These are phyloP conservation scores for Sebastes ruberrimus DNA, from an alignment of 2,797 vertebrate species.

Conservation along the genomic window DNA sequence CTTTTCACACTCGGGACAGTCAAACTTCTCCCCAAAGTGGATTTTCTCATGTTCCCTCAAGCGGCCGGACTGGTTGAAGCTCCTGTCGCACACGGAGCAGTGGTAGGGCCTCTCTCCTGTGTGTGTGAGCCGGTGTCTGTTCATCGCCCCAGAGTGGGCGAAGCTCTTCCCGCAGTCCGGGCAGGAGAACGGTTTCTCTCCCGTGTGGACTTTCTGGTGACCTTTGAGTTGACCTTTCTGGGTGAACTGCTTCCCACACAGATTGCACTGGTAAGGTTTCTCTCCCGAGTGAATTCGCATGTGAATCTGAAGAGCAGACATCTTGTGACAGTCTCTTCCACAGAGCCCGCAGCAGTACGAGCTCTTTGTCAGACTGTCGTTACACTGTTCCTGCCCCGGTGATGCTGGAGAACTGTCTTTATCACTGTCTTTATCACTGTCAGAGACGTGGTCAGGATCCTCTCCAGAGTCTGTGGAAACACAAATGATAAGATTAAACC, in stretches of 20 bases:
- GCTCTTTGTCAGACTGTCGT: constrained; percentile 43
- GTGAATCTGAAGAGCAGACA: constrained; percentile 80
- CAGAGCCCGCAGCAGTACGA: constrained; percentile 78
- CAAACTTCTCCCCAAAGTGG: constrained; percentile 78
- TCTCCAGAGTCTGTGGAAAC: constrained; percentile 42
- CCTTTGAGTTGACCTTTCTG: constrained; percentile 80
- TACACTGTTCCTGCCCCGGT: constrained; percentile 9
- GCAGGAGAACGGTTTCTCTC: constrained; percentile 76
- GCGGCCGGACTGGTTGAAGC: constrained; percentile 79
- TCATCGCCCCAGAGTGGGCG: constrained; percentile 78
- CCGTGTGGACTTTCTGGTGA: constrained; percentile 79
- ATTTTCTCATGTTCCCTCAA: constrained; percentile 78
- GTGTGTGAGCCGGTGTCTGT: constrained; percentile 78
- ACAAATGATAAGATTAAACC: constrained; percentile 1
- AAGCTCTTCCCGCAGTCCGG: constrained; percentile 79
- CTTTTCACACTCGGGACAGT: constrained; percentile 78
- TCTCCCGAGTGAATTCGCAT: constrained; percentile 89
- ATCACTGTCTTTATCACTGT: constrained; percentile 14
- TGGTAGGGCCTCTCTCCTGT: constrained; percentile 76
- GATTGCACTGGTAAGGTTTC: constrained; percentile 88
- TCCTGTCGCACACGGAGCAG: constrained; percentile 71
- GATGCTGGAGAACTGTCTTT: constrained; percentile 22
- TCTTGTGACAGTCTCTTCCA: constrained; percentile 80
- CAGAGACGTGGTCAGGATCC: background rate
- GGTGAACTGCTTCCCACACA: constrained; percentile 80